A percentile compares a stretch with the other conserved stretches of the same genome.
These are phyloP conservation scores for Philotrypesis tridentata DNA, from an alignment of 1,140 invertebrate species.

Conservation along the genomic window DNA sequence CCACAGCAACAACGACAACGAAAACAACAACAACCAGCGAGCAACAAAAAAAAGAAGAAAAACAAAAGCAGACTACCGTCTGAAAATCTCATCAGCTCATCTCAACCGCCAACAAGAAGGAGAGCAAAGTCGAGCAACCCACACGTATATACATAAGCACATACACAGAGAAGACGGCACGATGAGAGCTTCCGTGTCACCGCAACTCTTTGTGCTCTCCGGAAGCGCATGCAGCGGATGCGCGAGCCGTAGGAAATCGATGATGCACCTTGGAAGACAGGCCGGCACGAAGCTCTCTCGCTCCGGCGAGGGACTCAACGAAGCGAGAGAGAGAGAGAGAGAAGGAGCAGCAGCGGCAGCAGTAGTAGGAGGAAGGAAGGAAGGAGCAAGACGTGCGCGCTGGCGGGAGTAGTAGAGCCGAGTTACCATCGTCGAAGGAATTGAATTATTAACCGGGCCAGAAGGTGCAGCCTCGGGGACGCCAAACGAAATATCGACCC, in stretches of 20 bases:
- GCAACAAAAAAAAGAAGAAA: too few species aligned
- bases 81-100: too few species aligned
- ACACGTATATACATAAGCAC: too few species aligned
- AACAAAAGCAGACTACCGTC: too few species aligned
- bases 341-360: neutral
- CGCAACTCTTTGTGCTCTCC: neutral
- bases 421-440: slow-evolving; percentile 69
- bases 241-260: slow-evolving; percentile 65
- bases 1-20: too few species aligned
- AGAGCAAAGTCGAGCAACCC: neutral
- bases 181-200: neutral
- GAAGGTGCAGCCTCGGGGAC: slow-evolving; percentile 65
- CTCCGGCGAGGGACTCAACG: too few species aligned
- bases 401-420: slow-evolving; percentile 50
- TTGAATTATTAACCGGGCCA: slow-evolving; percentile 73
- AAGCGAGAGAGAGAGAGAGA: slow-evolving; percentile 14
- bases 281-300: too few species aligned
- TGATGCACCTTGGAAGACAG: slow-evolving; percentile 68
- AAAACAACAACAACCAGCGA: too few species aligned
- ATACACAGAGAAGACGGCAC: too few species aligned
- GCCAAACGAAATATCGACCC: slow-evolving; percentile 52
- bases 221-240: neutral
- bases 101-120: too few species aligned
- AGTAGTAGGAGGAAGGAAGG: neutral
- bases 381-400: neutral